phyloP scores from a whole-genome alignment of 1,140 invertebrate species.

The Charaxes varanes region DNA sequence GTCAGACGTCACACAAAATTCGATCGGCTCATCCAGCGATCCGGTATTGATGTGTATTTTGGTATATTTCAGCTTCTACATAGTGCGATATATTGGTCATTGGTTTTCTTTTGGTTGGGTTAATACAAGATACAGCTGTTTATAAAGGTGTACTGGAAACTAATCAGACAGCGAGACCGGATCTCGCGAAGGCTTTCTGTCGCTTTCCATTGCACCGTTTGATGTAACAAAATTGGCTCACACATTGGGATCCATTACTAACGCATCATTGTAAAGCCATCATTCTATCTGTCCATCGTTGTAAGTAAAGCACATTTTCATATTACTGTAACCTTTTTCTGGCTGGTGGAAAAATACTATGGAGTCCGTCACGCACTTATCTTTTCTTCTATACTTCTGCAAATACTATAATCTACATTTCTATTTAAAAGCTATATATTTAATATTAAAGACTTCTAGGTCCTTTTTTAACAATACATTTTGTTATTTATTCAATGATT shows the following conservation, averaged over 20 bases:
- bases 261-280: slow-evolving; percentile 70
- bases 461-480: too few relatives aligned
- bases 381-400: too few relatives aligned
- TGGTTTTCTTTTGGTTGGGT: slow-evolving; percentile 74
- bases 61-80: slow-evolving; percentile 69
- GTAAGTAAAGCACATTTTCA: slow-evolving; percentile 67
- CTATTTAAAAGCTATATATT: too few relatives aligned
- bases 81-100: slow-evolving; percentile 69
- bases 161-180: slow-evolving; percentile 55
- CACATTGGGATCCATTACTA: slow-evolving; percentile 72
- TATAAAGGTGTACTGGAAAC: slow-evolving; percentile 69
- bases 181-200: slow-evolving; percentile 61
- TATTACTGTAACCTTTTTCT: slow-evolving; percentile 45
- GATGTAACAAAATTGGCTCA: slow-evolving; percentile 71
- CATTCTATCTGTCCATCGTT: slow-evolving; percentile 65
- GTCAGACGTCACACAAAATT: slow-evolving; percentile 30
- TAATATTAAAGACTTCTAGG: too few relatives aligned
- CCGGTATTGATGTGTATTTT: slow-evolving; percentile 12
- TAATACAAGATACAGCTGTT: slow-evolving; percentile 76
- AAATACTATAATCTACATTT: too few relatives aligned
- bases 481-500: too few relatives aligned
- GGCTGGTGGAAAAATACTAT: slow-evolving; percentile 31
- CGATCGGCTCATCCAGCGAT: slow-evolving; percentile 5
- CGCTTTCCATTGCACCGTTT: slow-evolving; percentile 72
- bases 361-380: too few relatives aligned